These are phyloP conservation scores for Blastomussa wellsi DNA, from an alignment of 92 coral and sea anemone genomes.

Conservation along the genomic window DNA sequence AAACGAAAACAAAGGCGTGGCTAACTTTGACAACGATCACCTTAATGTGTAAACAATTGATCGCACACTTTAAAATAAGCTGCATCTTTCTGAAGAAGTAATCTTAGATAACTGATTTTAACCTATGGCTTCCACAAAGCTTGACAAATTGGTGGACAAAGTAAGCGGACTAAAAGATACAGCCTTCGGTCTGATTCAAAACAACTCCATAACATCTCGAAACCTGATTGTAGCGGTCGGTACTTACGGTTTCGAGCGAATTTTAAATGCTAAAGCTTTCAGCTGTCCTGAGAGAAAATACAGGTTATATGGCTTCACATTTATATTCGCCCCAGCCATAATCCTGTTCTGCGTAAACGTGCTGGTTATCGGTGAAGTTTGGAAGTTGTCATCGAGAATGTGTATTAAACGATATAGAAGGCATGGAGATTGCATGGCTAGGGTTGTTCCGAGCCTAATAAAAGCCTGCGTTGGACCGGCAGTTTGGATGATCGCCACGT, in stretches of 20 bases:
- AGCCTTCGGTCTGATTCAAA: conserved; percentile 22
- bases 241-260: conserved; percentile 46
- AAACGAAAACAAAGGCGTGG: neutral
- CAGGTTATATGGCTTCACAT: conserved; percentile 14
- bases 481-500: conserved; percentile 36
- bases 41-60: no score
- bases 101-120: neutral
- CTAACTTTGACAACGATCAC: no score
- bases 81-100: neutral
- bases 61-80: neutral
- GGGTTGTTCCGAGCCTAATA: conserved; percentile 21
- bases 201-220: conserved; percentile 28
- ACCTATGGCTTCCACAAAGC: neutral
- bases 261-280: conserved; percentile 32
- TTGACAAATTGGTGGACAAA: neutral
- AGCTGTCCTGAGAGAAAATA: conserved; percentile 25
- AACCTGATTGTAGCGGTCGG: conserved; percentile 25
- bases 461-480: conserved; percentile 53
- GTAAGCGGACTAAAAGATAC: neutral
- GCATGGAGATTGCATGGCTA: conserved; percentile 27
- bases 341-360: conserved; percentile 38
- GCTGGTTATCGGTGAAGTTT: conserved; percentile 49
- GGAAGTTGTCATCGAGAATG: conserved; percentile 40
- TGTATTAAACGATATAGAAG: conserved; percentile 24
- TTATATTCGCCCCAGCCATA: conserved; percentile 21